Percentiles rank a stretch among this genome's conserved stretches.
phyloP scores from a whole-genome alignment of 2,888 invertebrate genomes.

The Mylabris sibirica region DNA sequence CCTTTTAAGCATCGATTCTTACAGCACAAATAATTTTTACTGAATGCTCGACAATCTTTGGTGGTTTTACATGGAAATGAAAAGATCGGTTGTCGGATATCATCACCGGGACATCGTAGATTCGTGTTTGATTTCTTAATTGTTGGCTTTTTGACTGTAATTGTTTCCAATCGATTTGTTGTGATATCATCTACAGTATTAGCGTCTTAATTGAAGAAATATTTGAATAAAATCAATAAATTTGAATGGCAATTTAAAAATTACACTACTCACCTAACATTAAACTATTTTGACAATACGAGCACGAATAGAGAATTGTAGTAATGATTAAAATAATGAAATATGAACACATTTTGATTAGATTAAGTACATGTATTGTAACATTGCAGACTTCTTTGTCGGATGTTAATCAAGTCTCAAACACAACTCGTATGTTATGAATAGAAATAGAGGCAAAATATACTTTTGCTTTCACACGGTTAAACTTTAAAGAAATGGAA shows the following conservation, averaged over 20 bases:
- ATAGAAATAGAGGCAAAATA: neutral
- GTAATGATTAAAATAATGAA: neutral
- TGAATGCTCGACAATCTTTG: conserved; percentile 66
- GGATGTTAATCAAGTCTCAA: conserved; percentile 21
- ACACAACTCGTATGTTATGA: neutral
- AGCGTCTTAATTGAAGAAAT: neutral
- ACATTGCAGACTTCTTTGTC: conserved; percentile 13
- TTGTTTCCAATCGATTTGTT: conserved; percentile 8
- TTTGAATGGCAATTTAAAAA: neutral
- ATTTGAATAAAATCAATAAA: neutral
- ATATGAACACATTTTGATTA: neutral
- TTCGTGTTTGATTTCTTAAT: conserved; percentile 29
- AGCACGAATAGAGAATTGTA: neutral
- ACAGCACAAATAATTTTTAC: conserved; percentile 66
- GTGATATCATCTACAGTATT: neutral
- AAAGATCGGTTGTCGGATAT: conserved; percentile 59
- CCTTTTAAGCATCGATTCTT: conserved; percentile 69
- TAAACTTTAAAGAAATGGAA: conserved; percentile 7
- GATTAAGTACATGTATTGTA: conserved; percentile 1
- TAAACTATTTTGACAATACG: neutral
- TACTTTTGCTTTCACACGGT: conserved; percentile 30
- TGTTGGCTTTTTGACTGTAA: conserved; percentile 14
- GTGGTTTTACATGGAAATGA: conserved; percentile 63
- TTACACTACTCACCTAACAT: neutral
- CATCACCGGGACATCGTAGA: conserved; percentile 60